Evolutionary conservation across 2,113 vertebrate genomes (phyloP), one percentile per base, ranked within the genome.

Genomic region (Ursus arctos): DNA sequence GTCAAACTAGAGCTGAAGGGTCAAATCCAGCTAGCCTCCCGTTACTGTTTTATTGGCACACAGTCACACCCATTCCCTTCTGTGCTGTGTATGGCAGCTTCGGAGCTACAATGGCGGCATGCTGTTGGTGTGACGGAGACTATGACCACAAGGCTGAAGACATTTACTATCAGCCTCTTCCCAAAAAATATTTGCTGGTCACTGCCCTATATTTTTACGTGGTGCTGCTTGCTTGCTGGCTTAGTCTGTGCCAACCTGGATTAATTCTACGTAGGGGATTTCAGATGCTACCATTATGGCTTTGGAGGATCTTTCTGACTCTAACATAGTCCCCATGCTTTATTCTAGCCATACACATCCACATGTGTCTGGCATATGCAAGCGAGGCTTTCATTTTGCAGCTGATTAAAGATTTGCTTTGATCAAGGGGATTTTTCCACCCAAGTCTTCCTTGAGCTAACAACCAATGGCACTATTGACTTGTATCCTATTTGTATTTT

Each of bases 191-290:
- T 49, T 57, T 57, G 51, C n/a, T 15, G 85, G 6, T 2, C 14
- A 9, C 4, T 4, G 57, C 49, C 31, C 74, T 28, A 21, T 40
- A 7, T 47, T 40, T 36, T 16, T 1, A 6, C 0, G 1, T 4
- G 24, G 0, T 10, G 3, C 21, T 0, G 0, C 61, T 43, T 13
- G 9, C 22, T 40, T 2, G 1, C 57, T 40, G 43, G 10, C 13
- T 26, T 63, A 9, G 13, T 51, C 19, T 43, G 0, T 9, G 43
- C 43, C 43, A 10, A 26, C 6, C 80, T 43, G 16, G 9, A 4
- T 82, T 8, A 13, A 13, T 36, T 57, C 36, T 31, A 8, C 57
- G 24, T 24, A 7, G 55, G 71, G 0, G 18, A 43, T 19, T 86
- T 77, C 47, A 43, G 76, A 47, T 33, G 22, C 61, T 28, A 4